Percentiles rank a stretch among this genome's conserved stretches.
Evolutionary conservation across 2,113 vertebrate species (phyloP).

Genomic region (Solea senegalensis): DNA sequence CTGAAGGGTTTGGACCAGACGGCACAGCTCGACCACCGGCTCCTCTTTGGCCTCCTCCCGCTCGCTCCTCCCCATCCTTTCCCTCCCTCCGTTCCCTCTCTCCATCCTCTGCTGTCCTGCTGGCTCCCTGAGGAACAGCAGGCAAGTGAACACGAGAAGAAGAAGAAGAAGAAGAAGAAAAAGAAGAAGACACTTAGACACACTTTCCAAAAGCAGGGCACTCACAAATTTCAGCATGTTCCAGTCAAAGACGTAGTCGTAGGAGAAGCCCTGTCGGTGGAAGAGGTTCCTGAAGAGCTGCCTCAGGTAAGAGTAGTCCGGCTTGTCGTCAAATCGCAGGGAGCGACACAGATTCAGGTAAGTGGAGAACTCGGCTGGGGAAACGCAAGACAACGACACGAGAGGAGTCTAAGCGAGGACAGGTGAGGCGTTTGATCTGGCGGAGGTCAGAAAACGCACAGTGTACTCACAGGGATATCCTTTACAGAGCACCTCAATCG

Average conservation of each 20-base stretch:
- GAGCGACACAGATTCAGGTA: slow-evolving; percentile 99
- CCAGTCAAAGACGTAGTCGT: slow-evolving; percentile 98
- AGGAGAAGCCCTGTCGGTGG: slow-evolving; percentile 97
- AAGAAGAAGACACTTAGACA: no score
- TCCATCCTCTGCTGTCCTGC: slow-evolving; percentile 91
- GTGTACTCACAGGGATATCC: slow-evolving; percentile 95
- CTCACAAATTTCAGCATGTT: slow-evolving; percentile 99
- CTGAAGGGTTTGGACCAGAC: slow-evolving; percentile 84
- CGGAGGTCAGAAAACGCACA: no score
- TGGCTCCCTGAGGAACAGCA: slow-evolving; percentile 84
- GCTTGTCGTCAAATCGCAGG: slow-evolving; percentile 95
- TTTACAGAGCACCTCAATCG: slow-evolving; percentile 97
- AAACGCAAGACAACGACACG: not conserved
- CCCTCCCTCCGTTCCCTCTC: slow-evolving; percentile 89
- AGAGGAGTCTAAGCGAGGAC: not conserved
- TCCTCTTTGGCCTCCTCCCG: slow-evolving; percentile 87
- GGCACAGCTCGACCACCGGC: slow-evolving; percentile 79
- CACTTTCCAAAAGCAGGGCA: slow-evolving; percentile 24
- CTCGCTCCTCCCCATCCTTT: slow-evolving; percentile 93
- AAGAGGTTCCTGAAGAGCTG: slow-evolving; percentile 98
- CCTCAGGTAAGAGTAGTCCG: slow-evolving; percentile 95
- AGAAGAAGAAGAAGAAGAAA: not conserved
- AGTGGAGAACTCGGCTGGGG: slow-evolving; percentile 91
- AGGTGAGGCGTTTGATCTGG: not conserved
- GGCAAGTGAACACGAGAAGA: not conserved